These are phyloP conservation scores for Leptatherina wallacei DNA, from an alignment of 2,797 vertebrate genomes.

Conservation along the genomic window DNA sequence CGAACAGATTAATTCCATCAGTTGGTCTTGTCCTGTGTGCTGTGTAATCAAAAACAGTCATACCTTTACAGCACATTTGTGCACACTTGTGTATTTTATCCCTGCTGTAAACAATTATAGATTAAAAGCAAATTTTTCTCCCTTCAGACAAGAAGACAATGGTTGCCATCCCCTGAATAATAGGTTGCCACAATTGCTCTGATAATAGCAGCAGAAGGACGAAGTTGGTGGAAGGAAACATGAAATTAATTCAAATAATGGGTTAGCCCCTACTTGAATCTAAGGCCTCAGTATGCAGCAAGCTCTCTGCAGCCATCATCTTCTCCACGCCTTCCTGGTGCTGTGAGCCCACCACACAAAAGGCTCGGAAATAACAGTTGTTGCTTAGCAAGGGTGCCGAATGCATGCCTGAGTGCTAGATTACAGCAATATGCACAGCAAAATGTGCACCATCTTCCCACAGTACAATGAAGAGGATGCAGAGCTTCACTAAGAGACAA, in stretches of 20 bases:
- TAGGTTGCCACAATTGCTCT: slow-evolving; percentile 48
- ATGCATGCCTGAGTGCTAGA: slow-evolving; percentile 34
- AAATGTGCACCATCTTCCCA: slow-evolving; percentile 41
- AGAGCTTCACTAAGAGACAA: slow-evolving; percentile 16
- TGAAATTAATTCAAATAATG: slow-evolving; percentile 74
- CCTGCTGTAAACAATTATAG: slow-evolving; percentile 35
- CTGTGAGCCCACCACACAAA: slow-evolving; percentile 46
- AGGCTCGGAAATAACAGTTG: slow-evolving; percentile 52
- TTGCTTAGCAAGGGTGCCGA: slow-evolving; percentile 47
- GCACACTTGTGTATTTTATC: slow-evolving; percentile 15
- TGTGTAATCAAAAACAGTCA: background rate
- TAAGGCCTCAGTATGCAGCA: slow-evolving; percentile 26
- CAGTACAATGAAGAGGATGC: slow-evolving; percentile 27
- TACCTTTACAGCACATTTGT: slow-evolving; percentile 16
- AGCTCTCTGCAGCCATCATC: slow-evolving; percentile 52
- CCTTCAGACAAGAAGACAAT: slow-evolving; percentile 51
- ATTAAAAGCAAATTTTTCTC: slow-evolving; percentile 39
- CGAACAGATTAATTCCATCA: background rate
- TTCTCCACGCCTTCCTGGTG: slow-evolving; percentile 52
- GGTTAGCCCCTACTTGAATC: slow-evolving; percentile 60
- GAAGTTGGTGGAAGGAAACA: slow-evolving; percentile 60
- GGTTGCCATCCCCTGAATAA: slow-evolving; percentile 54
- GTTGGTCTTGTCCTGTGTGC: background rate
- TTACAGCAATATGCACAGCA: slow-evolving; percentile 31
- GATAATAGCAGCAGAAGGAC: slow-evolving; percentile 57